Percentiles rank a stretch among this genome's conserved stretches.
Evolutionary conservation across 2,797 vertebrate genomes (phyloP).

Genomic region (Pseudotriccus pelzelni): DNA sequence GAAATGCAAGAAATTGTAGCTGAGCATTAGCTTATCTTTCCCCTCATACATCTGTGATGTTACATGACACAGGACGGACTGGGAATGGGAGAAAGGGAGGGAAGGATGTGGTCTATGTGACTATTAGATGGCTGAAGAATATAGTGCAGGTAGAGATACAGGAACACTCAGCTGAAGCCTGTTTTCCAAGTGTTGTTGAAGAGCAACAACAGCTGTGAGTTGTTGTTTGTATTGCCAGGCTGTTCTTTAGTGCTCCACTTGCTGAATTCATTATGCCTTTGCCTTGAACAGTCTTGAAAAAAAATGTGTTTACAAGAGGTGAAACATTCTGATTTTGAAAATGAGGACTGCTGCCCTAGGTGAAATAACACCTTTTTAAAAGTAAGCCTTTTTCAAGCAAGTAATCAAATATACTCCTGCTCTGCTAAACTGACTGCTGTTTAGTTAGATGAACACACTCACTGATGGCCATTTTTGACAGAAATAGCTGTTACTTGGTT

Average conservation of each 20-base stretch:
- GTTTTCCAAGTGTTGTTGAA: background rate
- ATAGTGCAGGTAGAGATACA: background rate
- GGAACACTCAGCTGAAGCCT: background rate
- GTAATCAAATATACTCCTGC: background rate
- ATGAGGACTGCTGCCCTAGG: background rate
- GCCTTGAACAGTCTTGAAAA: background rate
- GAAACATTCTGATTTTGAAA: background rate
- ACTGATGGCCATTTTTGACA: background rate
- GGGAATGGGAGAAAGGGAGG: background rate
- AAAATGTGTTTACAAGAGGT: background rate
- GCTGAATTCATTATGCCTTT: fast-evolving
- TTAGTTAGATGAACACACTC: background rate
- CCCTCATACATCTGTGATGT: background rate
- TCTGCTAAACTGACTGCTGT: background rate
- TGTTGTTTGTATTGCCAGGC: background rate
- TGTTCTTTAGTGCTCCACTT: background rate
- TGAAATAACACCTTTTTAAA: background rate
- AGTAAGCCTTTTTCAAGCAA: background rate
- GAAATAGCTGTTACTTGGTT: background rate
- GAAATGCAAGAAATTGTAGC: background rate
- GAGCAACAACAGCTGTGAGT: background rate
- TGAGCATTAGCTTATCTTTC: background rate
- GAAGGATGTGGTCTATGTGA: background rate
- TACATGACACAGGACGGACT: background rate
- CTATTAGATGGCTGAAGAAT: background rate